Conservation (phyloP, 2,797 vertebrate genomes). For the Karalla daura region DNA sequence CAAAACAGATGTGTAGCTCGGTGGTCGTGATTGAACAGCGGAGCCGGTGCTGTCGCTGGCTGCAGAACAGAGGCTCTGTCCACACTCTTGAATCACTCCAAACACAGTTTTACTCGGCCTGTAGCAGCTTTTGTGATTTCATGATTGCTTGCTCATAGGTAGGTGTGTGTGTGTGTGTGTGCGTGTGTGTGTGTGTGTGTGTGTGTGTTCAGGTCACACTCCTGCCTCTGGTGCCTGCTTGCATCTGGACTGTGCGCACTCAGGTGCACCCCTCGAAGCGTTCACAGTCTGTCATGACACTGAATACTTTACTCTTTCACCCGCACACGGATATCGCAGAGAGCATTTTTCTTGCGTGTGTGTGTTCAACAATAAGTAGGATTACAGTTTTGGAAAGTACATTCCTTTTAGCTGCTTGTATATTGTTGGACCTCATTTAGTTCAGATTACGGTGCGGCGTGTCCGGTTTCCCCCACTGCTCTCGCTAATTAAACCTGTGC, state of each 20-base stretch:
- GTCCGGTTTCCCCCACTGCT: constrained; percentile 37
- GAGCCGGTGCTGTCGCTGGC: background rate
- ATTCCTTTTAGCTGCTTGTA: constrained; percentile 20
- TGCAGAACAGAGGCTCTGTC: background rate
- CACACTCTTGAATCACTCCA: too few relatives aligned
- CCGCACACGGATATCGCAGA: background rate
- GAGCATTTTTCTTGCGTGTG: constrained; percentile 2
- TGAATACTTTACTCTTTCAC: constrained; percentile 24
- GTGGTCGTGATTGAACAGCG: background rate
- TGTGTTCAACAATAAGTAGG: constrained; percentile 23
- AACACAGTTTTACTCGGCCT: background rate
- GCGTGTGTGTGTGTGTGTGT: background rate
- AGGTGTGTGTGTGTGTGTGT: constrained; percentile 5
- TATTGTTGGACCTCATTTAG: constrained; percentile 46
- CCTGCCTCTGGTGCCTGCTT: constrained; percentile 18
- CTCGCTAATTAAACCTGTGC: constrained; percentile 51
- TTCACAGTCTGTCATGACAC: constrained; percentile 19
- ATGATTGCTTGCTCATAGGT: background rate
- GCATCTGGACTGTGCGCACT: constrained; percentile 36
- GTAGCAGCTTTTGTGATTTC: background rate
- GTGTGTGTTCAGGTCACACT: constrained; percentile 12
- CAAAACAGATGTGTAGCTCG: background rate
- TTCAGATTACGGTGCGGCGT: constrained; percentile 53
- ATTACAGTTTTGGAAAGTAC: constrained; percentile 42
- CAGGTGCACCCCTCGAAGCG: constrained; percentile 46